phyloP scores from a whole-genome alignment of 2,113 vertebrate genomes.

The Zootoca vivipara region DNA sequence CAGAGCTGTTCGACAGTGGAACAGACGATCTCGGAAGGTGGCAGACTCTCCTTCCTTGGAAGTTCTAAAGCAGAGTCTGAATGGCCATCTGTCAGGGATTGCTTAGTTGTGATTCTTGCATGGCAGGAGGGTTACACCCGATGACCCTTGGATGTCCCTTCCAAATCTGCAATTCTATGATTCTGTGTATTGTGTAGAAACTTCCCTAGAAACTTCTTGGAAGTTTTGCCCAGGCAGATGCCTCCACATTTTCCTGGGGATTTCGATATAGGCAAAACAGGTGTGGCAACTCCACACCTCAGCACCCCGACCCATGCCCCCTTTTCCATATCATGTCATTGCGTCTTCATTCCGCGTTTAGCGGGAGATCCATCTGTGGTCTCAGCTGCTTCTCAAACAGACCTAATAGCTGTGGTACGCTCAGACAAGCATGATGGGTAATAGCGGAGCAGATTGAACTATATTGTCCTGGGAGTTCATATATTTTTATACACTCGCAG shows the following conservation, averaged over 20 bases:
- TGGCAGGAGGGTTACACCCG: too few species aligned
- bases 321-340: not conserved
- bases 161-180: too few species aligned
- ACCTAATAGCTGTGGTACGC: constrained; percentile 70
- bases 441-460: constrained; percentile 72
- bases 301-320: not conserved
- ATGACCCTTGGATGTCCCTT: too few species aligned
- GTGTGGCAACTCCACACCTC: not conserved
- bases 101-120: too few species aligned
- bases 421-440: constrained; percentile 71
- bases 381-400: constrained; percentile 71
- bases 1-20: too few species aligned
- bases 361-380: constrained; percentile 61
- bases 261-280: not conserved
- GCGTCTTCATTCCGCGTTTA: constrained; percentile 42
- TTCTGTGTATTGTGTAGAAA: too few species aligned
- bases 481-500: constrained; percentile 73
- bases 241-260: not conserved
- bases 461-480: constrained; percentile 74
- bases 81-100: too few species aligned
- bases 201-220: not conserved
- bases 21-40: too few species aligned
- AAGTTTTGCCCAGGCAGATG: not conserved
- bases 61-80: too few species aligned
- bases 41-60: too few species aligned